Conservation (phyloP, 1,140 invertebrate genomes). For the Atta cephalotes region DNA sequence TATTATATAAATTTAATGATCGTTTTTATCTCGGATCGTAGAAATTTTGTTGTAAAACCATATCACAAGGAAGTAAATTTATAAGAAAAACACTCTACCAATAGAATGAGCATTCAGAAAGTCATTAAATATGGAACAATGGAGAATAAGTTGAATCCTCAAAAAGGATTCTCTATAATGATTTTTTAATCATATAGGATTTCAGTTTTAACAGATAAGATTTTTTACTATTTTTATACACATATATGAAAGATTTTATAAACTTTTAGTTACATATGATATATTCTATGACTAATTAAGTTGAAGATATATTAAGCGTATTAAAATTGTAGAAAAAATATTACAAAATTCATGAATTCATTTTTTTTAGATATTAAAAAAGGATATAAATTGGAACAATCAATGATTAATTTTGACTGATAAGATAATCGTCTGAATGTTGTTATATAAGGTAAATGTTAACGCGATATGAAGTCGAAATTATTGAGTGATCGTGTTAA, state of each 20-base stretch:
- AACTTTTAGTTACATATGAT: not conserved
- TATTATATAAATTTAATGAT: slow-evolving; percentile 40
- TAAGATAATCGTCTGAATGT: no score
- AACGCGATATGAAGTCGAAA: no score
- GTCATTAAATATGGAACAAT: slow-evolving; percentile 85
- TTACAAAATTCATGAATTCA: not conserved
- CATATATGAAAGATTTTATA: not conserved
- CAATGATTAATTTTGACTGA: slow-evolving; percentile 75
- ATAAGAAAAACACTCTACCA: slow-evolving; percentile 76
- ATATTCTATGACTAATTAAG: not conserved
- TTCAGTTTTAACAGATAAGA: slow-evolving; percentile 24
- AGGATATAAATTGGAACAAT: slow-evolving; percentile 71
- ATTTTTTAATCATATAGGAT: not conserved
- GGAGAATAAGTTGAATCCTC: slow-evolving; percentile 81
- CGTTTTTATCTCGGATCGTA: slow-evolving; percentile 78
- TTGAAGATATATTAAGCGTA: not conserved
- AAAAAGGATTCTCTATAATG: slow-evolving; percentile 30
- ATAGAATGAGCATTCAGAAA: slow-evolving; percentile 82
- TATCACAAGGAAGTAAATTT: slow-evolving; percentile 77
- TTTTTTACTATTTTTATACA: slow-evolving; percentile 19
- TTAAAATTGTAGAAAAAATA: slow-evolving; percentile 4
- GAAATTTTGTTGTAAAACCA: slow-evolving; percentile 81
- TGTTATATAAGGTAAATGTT: no score
- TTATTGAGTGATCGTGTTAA: no score
- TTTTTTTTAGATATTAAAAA: slow-evolving; percentile 75